Conservation (phyloP, 1,140 invertebrate genomes). For the Oryctes rhinoceros region DNA sequence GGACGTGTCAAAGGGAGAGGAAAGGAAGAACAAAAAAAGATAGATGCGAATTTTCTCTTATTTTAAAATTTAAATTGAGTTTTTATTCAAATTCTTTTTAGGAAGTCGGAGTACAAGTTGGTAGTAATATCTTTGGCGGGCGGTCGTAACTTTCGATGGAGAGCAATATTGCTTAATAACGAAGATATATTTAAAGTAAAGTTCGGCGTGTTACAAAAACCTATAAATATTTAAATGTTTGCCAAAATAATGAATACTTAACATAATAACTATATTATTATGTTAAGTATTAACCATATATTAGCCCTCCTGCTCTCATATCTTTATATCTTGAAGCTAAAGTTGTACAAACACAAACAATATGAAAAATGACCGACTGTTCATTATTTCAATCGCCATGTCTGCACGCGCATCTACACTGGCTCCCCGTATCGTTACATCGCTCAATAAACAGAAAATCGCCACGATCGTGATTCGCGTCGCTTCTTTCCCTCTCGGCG, state of each 20-base stretch:
- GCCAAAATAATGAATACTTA: too few relatives aligned
- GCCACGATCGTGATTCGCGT: not conserved
- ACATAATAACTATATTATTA: too few relatives aligned
- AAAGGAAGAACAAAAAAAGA: not conserved
- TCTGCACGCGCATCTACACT: too few relatives aligned
- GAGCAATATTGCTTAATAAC: not conserved
- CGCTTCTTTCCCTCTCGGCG: not conserved
- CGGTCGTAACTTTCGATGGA: not conserved
- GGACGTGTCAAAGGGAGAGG: not conserved
- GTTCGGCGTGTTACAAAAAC: not conserved
- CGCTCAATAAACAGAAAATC: conserved; percentile 18
- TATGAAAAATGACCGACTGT: too few relatives aligned
- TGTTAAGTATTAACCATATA: too few relatives aligned
- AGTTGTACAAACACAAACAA: too few relatives aligned
- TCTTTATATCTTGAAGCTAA: too few relatives aligned
- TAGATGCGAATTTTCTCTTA: not conserved
- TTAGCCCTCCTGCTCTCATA: too few relatives aligned
- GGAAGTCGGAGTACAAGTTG: not conserved
- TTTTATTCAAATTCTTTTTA: conserved; percentile 16
- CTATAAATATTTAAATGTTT: too few relatives aligned
- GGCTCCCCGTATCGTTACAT: not conserved
- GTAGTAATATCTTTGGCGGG: not conserved
- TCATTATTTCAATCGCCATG: too few relatives aligned
- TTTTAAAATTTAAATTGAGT: conserved; percentile 9
- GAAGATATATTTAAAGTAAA: not conserved